Percentiles rank a stretch among this genome's conserved stretches.
Conservation (phyloP, 2,113 vertebrate genomes). For the Pseudorhombus dupliciocellatus region DNA sequence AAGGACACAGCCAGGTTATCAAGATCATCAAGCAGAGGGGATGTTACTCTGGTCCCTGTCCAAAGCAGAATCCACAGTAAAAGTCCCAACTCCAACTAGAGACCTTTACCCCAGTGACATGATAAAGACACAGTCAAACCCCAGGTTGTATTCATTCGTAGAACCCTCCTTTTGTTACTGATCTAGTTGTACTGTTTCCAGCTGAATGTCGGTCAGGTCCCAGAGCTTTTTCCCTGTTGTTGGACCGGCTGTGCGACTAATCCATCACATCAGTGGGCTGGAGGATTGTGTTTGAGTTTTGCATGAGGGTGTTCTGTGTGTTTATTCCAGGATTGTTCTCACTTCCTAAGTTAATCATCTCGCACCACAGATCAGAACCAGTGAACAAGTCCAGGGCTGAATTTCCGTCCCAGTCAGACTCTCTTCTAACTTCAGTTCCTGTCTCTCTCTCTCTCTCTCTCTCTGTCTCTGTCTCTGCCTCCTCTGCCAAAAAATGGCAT, state of each 20-base stretch:
- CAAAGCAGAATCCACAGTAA: not conserved
- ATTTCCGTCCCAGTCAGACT: not conserved
- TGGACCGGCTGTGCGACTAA: not conserved
- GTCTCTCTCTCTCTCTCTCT: not conserved
- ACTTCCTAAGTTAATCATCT: not conserved
- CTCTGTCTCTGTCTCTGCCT: too few relatives aligned
- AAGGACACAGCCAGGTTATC: too few relatives aligned
- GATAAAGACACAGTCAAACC: not conserved
- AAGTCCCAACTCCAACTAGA: not conserved
- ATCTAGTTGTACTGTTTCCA: not conserved
- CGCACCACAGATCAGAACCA: not conserved
- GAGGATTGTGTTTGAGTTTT: not conserved
- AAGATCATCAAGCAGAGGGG: too few relatives aligned
- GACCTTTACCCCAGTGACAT: not conserved
- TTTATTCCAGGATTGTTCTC: not conserved
- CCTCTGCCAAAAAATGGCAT: not conserved
- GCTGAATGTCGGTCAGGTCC: not conserved
- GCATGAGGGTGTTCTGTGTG: not conserved
- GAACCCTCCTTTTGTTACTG: not conserved
- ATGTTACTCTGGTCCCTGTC: too few relatives aligned
- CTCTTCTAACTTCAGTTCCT: not conserved
- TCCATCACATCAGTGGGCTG: not conserved
- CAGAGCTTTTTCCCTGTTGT: not conserved
- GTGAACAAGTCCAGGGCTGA: not conserved
- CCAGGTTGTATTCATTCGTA: not conserved